These are phyloP conservation scores for Mustela nigripes DNA, from an alignment of 2,113 vertebrate genomes.

Conservation along the genomic window DNA sequence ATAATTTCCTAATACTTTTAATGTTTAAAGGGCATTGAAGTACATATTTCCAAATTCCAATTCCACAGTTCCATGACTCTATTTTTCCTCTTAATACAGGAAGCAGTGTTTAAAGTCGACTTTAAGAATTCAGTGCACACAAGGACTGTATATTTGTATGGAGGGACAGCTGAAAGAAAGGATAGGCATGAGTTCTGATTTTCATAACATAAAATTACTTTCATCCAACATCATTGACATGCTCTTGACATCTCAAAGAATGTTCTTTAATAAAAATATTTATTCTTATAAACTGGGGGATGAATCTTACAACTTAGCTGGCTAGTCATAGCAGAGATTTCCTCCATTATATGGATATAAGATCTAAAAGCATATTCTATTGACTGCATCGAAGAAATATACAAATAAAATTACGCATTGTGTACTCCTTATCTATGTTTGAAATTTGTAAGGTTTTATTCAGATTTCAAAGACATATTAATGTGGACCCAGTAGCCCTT, in stretches of 20 bases:
- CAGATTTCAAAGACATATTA: not conserved
- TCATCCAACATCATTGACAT: not conserved
- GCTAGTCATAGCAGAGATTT: not conserved
- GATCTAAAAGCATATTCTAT: not conserved
- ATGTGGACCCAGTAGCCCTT: not conserved
- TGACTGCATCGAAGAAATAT: not conserved
- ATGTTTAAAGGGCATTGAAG: slow-evolving; percentile 35
- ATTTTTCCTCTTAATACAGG: not conserved
- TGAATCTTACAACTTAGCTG: not conserved
- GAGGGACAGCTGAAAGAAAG: not conserved
- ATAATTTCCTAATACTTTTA: not conserved
- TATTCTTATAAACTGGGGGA: not conserved
- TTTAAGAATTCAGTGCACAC: not conserved
- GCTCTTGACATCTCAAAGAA: not conserved
- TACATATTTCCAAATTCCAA: not conserved
- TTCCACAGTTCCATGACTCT: not conserved
- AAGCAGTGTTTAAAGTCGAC: not conserved
- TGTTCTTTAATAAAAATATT: not conserved
- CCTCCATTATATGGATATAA: not conserved
- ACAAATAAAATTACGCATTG: not conserved
- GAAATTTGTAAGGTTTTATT: slow-evolving; percentile 17
- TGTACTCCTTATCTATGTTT: not conserved
- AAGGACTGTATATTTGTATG: not conserved
- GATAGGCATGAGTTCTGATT: not conserved
- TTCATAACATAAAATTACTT: not conserved